A percentile compares a stretch with the other conserved stretches of the same genome.
Conservation (phyloP, 2,888 invertebrate genomes). For the Apotomis betuletana region DNA sequence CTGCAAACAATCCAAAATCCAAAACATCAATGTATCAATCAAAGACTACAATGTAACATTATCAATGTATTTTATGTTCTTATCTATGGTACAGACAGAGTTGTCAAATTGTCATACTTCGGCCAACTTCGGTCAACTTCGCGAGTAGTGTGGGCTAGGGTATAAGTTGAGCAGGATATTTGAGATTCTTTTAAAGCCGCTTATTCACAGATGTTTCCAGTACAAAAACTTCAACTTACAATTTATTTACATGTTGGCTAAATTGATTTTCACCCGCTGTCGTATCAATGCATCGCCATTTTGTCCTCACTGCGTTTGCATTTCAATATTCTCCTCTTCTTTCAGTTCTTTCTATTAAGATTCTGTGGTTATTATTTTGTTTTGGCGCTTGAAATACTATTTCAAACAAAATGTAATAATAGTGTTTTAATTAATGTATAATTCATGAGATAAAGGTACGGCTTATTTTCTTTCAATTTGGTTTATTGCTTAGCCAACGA, state of each 20-base stretch:
- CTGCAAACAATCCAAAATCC: background rate
- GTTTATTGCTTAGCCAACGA: background rate
- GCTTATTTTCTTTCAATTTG: background rate
- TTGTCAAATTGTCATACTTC: too few relatives aligned
- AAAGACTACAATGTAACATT: too few relatives aligned
- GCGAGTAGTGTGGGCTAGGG: too few relatives aligned
- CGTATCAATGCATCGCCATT: slow-evolving; percentile 27
- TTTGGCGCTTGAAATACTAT: slow-evolving; percentile 29
- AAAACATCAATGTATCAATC: too few relatives aligned
- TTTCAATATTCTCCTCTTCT: background rate
- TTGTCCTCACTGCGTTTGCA: slow-evolving; percentile 2
- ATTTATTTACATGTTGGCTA: slow-evolving; percentile 18
- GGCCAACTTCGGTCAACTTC: too few relatives aligned
- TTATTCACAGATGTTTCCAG: background rate
- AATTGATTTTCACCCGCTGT: slow-evolving; percentile 27
- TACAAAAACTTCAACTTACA: background rate
- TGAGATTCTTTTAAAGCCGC: slow-evolving; percentile 17
- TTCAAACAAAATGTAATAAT: slow-evolving; percentile 29
- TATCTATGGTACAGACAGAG: too few relatives aligned
- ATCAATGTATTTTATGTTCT: too few relatives aligned
- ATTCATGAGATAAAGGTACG: slow-evolving; percentile 6
- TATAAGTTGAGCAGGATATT: background rate
- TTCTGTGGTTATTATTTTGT: slow-evolving; percentile 40
- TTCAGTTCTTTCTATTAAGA: slow-evolving; percentile 17
- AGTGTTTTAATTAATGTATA: background rate